Percentiles rank a stretch among this genome's conserved stretches.
Evolutionary conservation across 1,140 invertebrate genomes (phyloP).

Genomic region (Ridgeia piscesae): DNA sequence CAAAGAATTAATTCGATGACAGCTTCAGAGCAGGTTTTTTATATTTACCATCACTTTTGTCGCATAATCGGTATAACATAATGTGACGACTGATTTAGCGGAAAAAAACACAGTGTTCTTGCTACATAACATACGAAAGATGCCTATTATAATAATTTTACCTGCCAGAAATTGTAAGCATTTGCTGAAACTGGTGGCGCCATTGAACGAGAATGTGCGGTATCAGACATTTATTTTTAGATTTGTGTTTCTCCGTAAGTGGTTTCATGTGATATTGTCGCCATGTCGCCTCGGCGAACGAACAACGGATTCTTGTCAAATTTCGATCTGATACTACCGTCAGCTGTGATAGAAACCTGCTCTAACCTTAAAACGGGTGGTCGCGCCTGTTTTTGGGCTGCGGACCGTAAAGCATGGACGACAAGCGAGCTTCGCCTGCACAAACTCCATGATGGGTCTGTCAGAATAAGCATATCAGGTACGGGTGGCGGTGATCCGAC

Average conservation of each 20-base stretch:
- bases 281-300: not conserved
- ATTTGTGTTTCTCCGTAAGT: not conserved
- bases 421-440: not conserved
- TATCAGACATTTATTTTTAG: not conserved
- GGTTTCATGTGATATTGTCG: not conserved
- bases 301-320: not conserved
- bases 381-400: not conserved
- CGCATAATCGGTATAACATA: not conserved
- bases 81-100: not conserved
- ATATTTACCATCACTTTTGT: not conserved
- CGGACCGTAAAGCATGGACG: not conserved
- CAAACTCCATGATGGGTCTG: not conserved
- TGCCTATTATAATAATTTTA: not conserved
- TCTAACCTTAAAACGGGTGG: not conserved
- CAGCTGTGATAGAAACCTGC: not conserved
- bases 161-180: not conserved
- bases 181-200: not conserved
- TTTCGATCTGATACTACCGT: not conserved
- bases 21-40: not conserved
- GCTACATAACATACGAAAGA: not conserved
- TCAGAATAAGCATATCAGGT: constrained; percentile 5
- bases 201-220: not conserved
- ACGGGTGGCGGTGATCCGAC: not conserved
- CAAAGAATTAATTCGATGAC: not conserved
- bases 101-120: not conserved